Evolutionary conservation across 2,888 invertebrate genomes (phyloP).

Genomic region (Rhyacophila evoluta): DNA sequence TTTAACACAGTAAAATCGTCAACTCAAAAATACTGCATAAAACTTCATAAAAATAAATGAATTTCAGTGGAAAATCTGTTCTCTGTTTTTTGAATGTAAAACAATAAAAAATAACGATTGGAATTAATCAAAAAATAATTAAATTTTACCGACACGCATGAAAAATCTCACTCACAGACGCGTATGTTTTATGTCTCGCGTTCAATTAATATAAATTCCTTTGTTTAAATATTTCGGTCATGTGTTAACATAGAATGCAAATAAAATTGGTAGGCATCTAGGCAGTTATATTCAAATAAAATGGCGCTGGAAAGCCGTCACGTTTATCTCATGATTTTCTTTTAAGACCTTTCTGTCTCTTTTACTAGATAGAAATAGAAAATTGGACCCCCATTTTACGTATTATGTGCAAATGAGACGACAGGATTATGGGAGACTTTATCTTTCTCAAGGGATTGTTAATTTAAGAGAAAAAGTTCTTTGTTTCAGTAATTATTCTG

Average conservation of each 20-base stretch:
- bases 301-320: neutral
- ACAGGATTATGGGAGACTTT: conserved; percentile 36
- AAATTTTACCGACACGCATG: conserved; percentile 4
- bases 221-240: neutral
- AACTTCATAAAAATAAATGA: too few relatives aligned
- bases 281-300: conserved; percentile 17
- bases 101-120: neutral
- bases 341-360: conserved; percentile 31
- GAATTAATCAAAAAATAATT: conserved; percentile 8
- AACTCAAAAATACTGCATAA: too few relatives aligned
- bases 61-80: neutral
- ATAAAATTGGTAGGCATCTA: neutral
- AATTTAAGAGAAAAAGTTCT: conserved; percentile 27
- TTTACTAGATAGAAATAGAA: conserved; percentile 42
- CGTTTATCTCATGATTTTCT: conserved; percentile 33
- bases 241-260: neutral
- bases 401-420: conserved; percentile 43
- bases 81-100: neutral
- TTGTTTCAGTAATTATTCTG: conserved; percentile 9
- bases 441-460: conserved; percentile 32
- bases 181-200: neutral
- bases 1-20: too few relatives aligned
- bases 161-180: neutral
- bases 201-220: neutral
- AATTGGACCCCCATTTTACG: conserved; percentile 31